Base-by-base conservation (phyloP, 92 coral and sea anemone species). In the Porites lobata region DNA sequence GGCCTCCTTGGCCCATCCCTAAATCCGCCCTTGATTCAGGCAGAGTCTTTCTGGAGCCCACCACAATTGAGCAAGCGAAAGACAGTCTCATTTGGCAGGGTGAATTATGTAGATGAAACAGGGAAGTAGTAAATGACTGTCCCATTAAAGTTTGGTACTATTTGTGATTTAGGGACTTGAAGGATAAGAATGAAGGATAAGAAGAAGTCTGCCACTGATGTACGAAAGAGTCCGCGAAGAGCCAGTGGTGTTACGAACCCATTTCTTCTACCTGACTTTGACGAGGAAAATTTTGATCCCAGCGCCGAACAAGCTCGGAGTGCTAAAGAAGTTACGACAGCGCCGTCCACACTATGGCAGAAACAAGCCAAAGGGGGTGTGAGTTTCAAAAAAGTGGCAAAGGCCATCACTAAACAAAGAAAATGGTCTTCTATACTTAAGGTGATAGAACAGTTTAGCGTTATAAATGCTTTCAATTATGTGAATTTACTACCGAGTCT, bases 351-450 rank as follows among this genome's bases (percentile, higher is more conserved):
- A 86, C 32, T 77, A 17, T 52, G 53, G 47, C 89, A 72, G 13
- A 81, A 78, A 1, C 72, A 80, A 50, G 77, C 61, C 20, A 88
- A 70, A 4, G 70, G 76, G 0, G 87, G 90, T 1, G 50, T 89
- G 14, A 94, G 87, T 13, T 90, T 95, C 63, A 93, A 91, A 70
- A 90, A 82, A 38, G 76, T 95, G 7, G 98, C 98, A 7, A 88
- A 76, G 77, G 98, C 98, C 1, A 84, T 95, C 22, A 85, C 91
- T 1, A 87, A 90, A 57, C 98, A 95, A 59, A 87, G 91, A 64
- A 93, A 87, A 61, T 91, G 94, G n/a, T 91, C 94, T 7, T 74
- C 77, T 21, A 53, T 95, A 19, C 92, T 95, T 43, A 90, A 91
- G 89, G 98, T 86, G 52, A 86, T 77, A 68, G 17, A 9, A 3